Evolutionary conservation across 2,113 vertebrate species (phyloP).

Genomic region (Notiomystis cincta): DNA sequence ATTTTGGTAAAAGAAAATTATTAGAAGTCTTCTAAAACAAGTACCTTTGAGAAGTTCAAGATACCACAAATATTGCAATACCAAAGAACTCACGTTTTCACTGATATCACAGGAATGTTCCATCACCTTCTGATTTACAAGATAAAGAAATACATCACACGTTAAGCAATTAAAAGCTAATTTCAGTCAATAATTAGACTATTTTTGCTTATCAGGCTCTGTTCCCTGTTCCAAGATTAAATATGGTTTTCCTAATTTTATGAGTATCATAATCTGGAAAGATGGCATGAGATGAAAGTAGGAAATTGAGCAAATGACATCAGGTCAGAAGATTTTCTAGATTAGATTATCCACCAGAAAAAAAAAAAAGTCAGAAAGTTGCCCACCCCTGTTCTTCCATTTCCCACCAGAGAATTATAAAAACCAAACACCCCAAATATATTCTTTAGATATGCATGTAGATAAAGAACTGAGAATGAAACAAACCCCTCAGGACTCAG

Average conservation of each 20-base stretch:
- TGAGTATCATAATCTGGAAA: not conserved
- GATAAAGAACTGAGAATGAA: not conserved
- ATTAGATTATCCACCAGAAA: not conserved
- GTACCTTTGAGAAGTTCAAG: not conserved
- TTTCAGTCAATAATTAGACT: not conserved
- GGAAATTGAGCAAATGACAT: not conserved
- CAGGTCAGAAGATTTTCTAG: not conserved
- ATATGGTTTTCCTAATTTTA: not conserved
- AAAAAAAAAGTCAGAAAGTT: not conserved
- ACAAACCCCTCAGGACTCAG: not conserved
- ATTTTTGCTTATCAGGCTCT: not conserved
- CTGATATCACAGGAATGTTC: not conserved
- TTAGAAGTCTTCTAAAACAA: not conserved
- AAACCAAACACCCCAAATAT: too few species aligned
- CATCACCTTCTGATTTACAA: not conserved
- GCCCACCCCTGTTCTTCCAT: not conserved
- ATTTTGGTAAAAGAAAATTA: not conserved
- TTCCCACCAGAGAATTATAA: not conserved
- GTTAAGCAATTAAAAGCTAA: not conserved
- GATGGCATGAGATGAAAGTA: not conserved
- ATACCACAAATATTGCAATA: not conserved
- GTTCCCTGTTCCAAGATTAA: not conserved
- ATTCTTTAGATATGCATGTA: not conserved
- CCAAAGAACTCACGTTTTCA: not conserved
- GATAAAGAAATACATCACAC: not conserved